Evolutionary conservation across 2,797 vertebrate genomes (phyloP).

Genomic region (Aeoliscus strigatus): DNA sequence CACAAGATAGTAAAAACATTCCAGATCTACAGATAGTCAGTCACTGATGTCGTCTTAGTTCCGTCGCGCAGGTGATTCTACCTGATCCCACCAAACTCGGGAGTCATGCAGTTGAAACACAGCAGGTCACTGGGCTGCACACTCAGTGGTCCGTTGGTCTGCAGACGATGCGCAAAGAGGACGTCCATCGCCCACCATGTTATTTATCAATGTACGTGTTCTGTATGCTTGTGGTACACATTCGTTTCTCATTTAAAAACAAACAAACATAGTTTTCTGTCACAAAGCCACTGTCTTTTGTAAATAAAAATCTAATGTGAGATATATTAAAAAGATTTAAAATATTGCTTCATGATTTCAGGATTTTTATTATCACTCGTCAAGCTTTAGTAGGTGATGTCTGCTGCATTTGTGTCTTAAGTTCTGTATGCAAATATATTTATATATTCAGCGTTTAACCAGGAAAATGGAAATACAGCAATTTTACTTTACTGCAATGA

Average conservation of each 20-base stretch:
- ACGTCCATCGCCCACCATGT: conserved; percentile 45
- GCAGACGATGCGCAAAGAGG: conserved; percentile 42
- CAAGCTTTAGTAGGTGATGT: too few species aligned
- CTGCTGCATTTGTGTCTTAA: too few species aligned
- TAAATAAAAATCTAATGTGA: conserved; percentile 80
- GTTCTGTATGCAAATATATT: too few species aligned
- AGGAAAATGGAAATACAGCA: too few species aligned
- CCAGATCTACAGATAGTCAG: conserved; percentile 25
- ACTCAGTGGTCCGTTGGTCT: conserved; percentile 45
- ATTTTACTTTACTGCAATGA: too few species aligned
- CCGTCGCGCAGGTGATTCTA: conserved; percentile 48
- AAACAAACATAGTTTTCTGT: conserved; percentile 70
- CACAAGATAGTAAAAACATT: conserved; percentile 39
- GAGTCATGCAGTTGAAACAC: conserved; percentile 24
- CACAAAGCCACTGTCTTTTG: conserved; percentile 76
- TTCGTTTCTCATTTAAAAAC: conserved; percentile 71
- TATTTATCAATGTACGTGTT: conserved; percentile 62
- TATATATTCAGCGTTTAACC: too few species aligned
- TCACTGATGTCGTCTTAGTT: too few species aligned
- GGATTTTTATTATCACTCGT: too few species aligned
- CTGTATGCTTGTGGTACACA: conserved; percentile 68
- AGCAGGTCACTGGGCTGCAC: conserved; percentile 33
- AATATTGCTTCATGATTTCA: conserved; percentile 38
- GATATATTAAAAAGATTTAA: conserved; percentile 76
- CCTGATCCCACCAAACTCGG: conserved; percentile 37